Evolutionary conservation across 2,113 vertebrate genomes (phyloP).

Genomic region (Sinocyclocheilus anophthalmus): DNA sequence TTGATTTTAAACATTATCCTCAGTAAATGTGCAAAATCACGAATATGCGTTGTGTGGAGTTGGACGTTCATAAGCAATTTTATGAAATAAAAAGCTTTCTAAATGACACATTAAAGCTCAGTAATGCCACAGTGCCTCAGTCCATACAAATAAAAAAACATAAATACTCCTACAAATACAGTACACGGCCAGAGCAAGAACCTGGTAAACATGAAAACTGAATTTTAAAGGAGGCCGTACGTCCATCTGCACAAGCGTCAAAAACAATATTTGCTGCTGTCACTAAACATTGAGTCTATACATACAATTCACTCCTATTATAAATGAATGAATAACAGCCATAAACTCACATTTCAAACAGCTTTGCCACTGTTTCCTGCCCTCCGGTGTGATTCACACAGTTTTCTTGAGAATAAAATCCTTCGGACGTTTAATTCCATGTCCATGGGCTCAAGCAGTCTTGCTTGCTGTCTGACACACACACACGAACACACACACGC

Average conservation of each 20-base stretch:
- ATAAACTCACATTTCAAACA: slow-evolving; percentile 26
- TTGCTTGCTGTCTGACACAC: slow-evolving; percentile 2
- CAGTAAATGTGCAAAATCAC: too few relatives aligned
- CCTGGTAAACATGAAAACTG: background rate
- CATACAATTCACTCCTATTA: background rate
- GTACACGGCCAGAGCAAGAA: too few relatives aligned
- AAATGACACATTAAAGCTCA: too few relatives aligned
- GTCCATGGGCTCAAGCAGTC: slow-evolving; percentile 50
- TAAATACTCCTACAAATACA: too few relatives aligned
- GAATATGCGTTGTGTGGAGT: too few relatives aligned
- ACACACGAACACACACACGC: slow-evolving; percentile 17
- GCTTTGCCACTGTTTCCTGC: slow-evolving; percentile 18
- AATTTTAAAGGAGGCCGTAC: background rate
- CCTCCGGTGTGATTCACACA: slow-evolving; percentile 46
- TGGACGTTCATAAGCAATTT: too few relatives aligned
- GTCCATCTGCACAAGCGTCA: background rate
- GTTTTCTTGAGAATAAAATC: slow-evolving; percentile 61
- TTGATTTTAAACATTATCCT: too few relatives aligned
- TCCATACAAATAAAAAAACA: too few relatives aligned
- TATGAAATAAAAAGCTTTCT: too few relatives aligned
- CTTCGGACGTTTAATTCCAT: slow-evolving; percentile 72
- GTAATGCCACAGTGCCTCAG: too few relatives aligned
- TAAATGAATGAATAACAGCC: background rate
- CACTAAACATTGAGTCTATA: background rate
- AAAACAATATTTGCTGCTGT: background rate